These are phyloP conservation scores for Melipona bicolor DNA, from an alignment of 2,888 invertebrate species.

Conservation along the genomic window DNA sequence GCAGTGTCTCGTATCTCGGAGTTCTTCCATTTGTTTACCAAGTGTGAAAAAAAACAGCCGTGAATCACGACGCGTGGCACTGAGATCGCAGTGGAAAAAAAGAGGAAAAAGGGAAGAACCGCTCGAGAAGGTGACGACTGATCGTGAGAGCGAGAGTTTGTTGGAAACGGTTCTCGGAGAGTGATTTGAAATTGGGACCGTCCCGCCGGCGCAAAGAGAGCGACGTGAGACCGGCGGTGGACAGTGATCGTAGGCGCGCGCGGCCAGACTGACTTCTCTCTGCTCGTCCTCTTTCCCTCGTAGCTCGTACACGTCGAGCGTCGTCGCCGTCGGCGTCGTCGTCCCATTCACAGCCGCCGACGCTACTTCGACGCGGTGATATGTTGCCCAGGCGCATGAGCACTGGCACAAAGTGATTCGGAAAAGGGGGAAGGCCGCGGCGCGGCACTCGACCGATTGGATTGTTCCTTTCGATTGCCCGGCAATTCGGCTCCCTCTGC, in stretches of 20 bases:
- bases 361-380: constrained; percentile 40
- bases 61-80: neutral
- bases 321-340: constrained; percentile 61
- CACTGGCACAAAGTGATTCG: constrained; percentile 44
- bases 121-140: neutral
- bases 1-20: too few species aligned
- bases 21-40: too few species aligned
- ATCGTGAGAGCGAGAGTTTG: neutral
- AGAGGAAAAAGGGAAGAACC: neutral
- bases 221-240: constrained; percentile 60
- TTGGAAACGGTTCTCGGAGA: neutral
- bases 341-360: constrained; percentile 64
- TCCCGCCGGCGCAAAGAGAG: constrained; percentile 48
- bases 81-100: neutral
- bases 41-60: too few species aligned
- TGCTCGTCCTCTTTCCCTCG: constrained; percentile 67
- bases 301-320: constrained; percentile 47
- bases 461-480: neutral
- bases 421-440: constrained; percentile 35
- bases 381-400: constrained; percentile 69
- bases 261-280: constrained; percentile 78
- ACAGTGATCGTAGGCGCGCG: constrained; percentile 79
- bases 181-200: constrained; percentile 30
- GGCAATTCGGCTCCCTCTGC: neutral
- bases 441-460: constrained; percentile 8